These are phyloP conservation scores for Andrena hattorfiana DNA, from an alignment of 2,888 invertebrate species.

Conservation along the genomic window DNA sequence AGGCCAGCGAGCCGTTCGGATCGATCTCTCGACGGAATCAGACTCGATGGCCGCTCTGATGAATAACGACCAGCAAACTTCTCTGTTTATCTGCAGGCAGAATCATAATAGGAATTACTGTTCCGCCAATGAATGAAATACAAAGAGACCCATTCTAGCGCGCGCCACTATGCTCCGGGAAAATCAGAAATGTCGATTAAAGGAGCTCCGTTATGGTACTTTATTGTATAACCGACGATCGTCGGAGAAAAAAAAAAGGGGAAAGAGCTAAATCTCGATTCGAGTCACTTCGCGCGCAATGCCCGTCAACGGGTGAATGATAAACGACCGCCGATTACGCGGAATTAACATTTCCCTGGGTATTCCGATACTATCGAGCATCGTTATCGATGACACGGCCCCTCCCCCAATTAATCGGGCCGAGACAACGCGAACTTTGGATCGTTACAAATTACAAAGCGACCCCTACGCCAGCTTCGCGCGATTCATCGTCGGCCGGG, in stretches of 20 bases:
- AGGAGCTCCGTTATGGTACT: neutral
- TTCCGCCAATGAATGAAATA: no score
- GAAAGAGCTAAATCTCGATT: slow-evolving; percentile 28
- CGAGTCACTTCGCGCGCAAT: slow-evolving; percentile 6
- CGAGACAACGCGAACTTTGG: neutral
- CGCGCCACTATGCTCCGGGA: no score
- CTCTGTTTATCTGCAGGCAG: neutral
- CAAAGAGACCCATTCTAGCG: no score
- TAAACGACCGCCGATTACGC: slow-evolving; percentile 27
- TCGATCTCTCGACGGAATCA: slow-evolving; percentile 2
- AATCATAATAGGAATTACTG: neutral
- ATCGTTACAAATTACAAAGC: neutral
- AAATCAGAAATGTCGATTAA: slow-evolving; percentile 17
- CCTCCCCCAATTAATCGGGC: slow-evolving; percentile 26
- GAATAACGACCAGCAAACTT: slow-evolving; percentile 3
- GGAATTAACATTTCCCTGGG: slow-evolving; percentile 30
- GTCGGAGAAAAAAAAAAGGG: neutral
- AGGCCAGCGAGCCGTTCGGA: neutral
- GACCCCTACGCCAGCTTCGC: neutral
- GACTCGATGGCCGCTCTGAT: slow-evolving; percentile 1
- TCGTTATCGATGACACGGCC: slow-evolving; percentile 15
- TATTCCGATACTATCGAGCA: neutral
- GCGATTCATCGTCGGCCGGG: slow-evolving; percentile 11
- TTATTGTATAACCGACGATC: neutral
- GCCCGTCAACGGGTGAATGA: slow-evolving; percentile 9